Evolutionary conservation across 92 coral and sea anemone genomes (phyloP).

Genomic region (Umimayanthus kanabou): DNA sequence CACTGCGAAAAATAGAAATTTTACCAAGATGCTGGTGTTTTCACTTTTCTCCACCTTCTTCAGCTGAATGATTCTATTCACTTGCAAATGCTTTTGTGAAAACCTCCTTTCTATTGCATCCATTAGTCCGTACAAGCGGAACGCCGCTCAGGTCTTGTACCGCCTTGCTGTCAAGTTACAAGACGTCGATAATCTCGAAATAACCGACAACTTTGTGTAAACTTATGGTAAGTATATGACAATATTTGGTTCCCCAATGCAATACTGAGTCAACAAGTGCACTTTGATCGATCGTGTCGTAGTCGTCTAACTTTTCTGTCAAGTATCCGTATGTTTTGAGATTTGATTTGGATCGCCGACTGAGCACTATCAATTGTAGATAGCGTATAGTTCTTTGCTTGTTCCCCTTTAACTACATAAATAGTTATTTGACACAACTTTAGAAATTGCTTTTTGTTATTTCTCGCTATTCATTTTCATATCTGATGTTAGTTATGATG

Average conservation of each 20-base stretch:
- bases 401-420: not conserved
- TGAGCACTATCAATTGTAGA: not conserved
- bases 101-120: not conserved
- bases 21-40: too few relatives aligned
- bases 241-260: not conserved
- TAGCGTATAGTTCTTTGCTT: not conserved
- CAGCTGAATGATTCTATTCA: conserved; percentile 11
- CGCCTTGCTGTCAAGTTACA: not conserved
- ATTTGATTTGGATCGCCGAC: not conserved
- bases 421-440: not conserved
- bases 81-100: not conserved
- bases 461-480: not conserved
- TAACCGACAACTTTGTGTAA: not conserved
- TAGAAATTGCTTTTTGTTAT: not conserved
- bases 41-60: not conserved
- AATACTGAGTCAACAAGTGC: not conserved
- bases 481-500: not conserved
- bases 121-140: not conserved
- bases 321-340: not conserved
- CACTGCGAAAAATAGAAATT: too few relatives aligned
- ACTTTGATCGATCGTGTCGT: not conserved
- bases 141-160: not conserved
- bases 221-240: not conserved
- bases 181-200: not conserved
- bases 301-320: not conserved